Conservation (phyloP, 2,797 vertebrate species). For the Neopelma chrysocephalum region DNA sequence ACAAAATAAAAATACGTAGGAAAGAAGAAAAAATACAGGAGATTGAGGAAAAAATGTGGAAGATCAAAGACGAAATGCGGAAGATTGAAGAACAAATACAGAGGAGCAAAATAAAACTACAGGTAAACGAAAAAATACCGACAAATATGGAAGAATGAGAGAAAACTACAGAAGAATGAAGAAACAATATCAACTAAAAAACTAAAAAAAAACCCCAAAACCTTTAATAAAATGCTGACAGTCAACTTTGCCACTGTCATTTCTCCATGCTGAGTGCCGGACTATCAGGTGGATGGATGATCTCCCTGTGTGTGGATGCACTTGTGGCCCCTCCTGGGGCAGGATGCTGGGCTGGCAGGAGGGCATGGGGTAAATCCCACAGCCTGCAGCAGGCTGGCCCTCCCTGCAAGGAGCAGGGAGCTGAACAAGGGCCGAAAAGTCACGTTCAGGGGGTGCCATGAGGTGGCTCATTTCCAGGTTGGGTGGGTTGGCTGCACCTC, state of each 20-base stretch:
- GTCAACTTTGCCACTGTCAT: not conserved
- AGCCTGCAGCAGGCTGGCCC: not conserved
- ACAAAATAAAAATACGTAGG: not conserved
- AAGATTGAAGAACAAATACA: not conserved
- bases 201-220: not conserved
- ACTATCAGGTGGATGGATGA: not conserved
- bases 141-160: not conserved
- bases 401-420: not conserved
- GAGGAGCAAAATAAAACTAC: not conserved
- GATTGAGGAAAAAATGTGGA: not conserved
- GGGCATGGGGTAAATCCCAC: not conserved
- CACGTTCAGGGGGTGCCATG: not conserved
- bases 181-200: not conserved
- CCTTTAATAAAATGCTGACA: not conserved
- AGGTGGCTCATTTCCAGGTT: fast-evolving
- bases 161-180: not conserved
- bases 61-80: not conserved
- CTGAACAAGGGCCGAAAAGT: not conserved
- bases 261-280: not conserved
- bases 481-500: not conserved
- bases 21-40: not conserved
- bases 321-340: not conserved
- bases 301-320: not conserved
- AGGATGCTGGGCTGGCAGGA: not conserved
- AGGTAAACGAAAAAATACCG: not conserved